Percentiles rank a stretch among this genome's conserved stretches.
phyloP scores from a whole-genome alignment of 2,113 vertebrate species.

The Perca flavescens region DNA sequence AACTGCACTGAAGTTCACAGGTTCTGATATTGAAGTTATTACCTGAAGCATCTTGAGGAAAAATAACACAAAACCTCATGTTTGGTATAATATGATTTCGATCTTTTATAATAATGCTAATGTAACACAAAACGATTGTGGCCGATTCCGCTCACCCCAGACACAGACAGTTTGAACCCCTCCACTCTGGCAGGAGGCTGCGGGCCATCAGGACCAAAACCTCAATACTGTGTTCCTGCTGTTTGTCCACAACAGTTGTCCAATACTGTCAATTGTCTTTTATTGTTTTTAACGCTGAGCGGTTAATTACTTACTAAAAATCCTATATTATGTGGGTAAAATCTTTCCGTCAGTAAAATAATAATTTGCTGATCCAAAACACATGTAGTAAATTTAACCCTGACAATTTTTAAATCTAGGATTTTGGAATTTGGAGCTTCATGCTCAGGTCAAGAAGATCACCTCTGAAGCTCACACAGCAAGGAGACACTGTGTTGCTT shows the following conservation, averaged over 20 bases:
- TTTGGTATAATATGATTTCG: no score
- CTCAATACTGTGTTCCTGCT: background rate
- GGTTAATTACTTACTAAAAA: background rate
- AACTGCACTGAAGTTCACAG: no score
- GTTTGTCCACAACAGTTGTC: background rate
- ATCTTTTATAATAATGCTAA: no score
- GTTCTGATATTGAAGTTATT: no score
- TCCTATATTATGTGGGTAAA: background rate
- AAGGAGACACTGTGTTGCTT: background rate
- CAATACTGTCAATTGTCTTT: background rate
- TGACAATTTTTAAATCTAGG: background rate
- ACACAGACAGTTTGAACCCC: no score
- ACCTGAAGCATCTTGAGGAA: no score
- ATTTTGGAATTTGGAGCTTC: background rate
- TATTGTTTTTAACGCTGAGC: background rate
- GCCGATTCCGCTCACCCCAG: no score
- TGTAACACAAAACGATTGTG: no score
- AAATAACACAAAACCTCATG: no score
- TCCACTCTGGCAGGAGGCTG: no score
- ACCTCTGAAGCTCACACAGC: background rate
- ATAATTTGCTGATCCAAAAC: no score
- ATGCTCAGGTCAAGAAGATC: background rate
- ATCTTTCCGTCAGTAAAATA: background rate
- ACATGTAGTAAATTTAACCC: background rate
- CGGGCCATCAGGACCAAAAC: no score